These are phyloP conservation scores for Ferrisia virgata DNA, from an alignment of 2,888 invertebrate species.

Conservation along the genomic window DNA sequence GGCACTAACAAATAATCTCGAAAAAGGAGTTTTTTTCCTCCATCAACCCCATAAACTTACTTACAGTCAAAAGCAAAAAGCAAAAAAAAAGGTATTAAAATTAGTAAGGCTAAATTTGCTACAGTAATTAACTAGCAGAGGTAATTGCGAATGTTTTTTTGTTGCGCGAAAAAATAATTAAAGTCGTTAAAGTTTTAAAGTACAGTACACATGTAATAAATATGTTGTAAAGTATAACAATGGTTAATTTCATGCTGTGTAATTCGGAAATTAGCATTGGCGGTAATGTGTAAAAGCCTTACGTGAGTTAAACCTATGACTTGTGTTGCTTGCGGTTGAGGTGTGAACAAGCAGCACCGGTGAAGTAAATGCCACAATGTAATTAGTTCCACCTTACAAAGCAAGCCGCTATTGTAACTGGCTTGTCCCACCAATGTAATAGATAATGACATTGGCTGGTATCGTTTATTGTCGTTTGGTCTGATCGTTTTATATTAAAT, in stretches of 20 bases:
- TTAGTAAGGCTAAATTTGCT: not conserved
- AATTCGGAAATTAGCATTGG: conserved; percentile 42
- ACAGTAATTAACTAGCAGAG: not conserved
- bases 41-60: not conserved
- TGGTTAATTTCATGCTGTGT: conserved; percentile 44
- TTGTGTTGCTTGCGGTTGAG: conserved; percentile 38
- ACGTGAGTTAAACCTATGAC: conserved; percentile 34
- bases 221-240: conserved; percentile 35
- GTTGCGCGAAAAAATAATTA: conserved; percentile 34
- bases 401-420: conserved; percentile 35
- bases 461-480: not conserved
- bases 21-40: not conserved
- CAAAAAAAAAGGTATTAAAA: not conserved
- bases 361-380: conserved; percentile 39
- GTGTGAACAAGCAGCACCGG: conserved; percentile 42
- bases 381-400: conserved; percentile 44
- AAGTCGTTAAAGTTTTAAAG: conserved; percentile 37
- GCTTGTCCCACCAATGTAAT: conserved; percentile 32
- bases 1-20: not conserved
- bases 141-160: conserved; percentile 16
- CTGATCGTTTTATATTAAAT: too few relatives aligned
- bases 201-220: conserved; percentile 39
- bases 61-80: not conserved
- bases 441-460: not conserved
- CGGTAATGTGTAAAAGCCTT: conserved; percentile 33